Percentiles rank a stretch among this genome's conserved stretches.
Conservation (phyloP, 2,797 vertebrate species). For the Micromesistius poutassou region DNA sequence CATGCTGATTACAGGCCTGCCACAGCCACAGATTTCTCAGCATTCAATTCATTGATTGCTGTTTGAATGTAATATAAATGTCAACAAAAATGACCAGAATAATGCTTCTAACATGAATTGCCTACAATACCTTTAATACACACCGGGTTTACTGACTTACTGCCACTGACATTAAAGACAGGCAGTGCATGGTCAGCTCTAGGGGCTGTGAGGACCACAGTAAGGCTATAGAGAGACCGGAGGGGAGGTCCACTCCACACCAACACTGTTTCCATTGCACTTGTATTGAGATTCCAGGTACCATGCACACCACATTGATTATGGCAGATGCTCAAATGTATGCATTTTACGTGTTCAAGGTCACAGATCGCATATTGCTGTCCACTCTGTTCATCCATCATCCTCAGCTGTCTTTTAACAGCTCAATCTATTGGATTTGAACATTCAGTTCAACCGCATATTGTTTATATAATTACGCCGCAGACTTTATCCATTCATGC, state of each 20-base stretch:
- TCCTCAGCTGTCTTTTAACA: constrained; percentile 11
- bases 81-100: background rate
- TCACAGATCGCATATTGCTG: background rate
- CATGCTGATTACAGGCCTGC: no score
- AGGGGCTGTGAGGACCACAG: background rate
- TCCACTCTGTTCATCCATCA: background rate
- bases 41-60: no score
- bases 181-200: constrained; percentile 6
- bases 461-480: no score
- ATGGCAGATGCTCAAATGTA: constrained; percentile 31
- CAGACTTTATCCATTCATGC: no score
- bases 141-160: constrained; percentile 5
- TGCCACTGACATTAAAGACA: constrained; percentile 10
- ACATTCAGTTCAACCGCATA: constrained; percentile 12
- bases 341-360: constrained; percentile 14
- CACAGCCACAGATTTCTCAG: no score
- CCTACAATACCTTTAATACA: background rate
- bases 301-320: constrained; percentile 21
- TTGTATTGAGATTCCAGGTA: constrained; percentile 10
- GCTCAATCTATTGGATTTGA: background rate
- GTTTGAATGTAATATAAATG: no score
- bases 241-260: constrained; percentile 12
- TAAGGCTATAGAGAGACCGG: background rate
- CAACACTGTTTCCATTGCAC: constrained; percentile 39
- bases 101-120: no score